Conservation (phyloP, 2,113 vertebrate species). For the Halcyon malimbica region DNA sequence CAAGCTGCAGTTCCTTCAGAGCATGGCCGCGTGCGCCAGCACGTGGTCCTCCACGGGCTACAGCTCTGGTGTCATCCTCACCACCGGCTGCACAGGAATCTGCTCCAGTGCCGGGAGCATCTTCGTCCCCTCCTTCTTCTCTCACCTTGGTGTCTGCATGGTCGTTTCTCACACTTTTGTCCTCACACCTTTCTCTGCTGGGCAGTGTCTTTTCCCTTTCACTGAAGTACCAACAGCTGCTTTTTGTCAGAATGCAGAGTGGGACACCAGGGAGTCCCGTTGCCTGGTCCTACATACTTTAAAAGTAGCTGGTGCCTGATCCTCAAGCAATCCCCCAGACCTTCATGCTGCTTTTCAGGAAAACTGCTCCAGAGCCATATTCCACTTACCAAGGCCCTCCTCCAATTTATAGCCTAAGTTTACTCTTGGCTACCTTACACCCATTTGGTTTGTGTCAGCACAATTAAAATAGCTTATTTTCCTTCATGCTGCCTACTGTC, state of each 20-base stretch:
- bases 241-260: background rate
- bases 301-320: background rate
- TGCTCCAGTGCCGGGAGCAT: background rate
- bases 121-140: background rate
- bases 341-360: rapidly evolving
- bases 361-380: background rate
- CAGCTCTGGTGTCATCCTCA: background rate
- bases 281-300: background rate
- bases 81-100: background rate
- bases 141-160: background rate
- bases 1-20: background rate
- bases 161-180: background rate
- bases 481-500: background rate
- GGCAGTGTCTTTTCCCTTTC: background rate
- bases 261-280: background rate
- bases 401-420: background rate
- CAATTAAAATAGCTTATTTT: background rate
- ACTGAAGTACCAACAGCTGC: background rate
- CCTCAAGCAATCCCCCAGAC: background rate
- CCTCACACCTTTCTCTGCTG: background rate
- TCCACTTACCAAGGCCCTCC: background rate
- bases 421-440: background rate
- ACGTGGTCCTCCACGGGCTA: background rate
- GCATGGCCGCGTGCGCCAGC: background rate
- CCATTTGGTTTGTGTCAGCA: background rate